Conservation (phyloP, 2,797 vertebrate genomes). For the Fundulus diaphanus region DNA sequence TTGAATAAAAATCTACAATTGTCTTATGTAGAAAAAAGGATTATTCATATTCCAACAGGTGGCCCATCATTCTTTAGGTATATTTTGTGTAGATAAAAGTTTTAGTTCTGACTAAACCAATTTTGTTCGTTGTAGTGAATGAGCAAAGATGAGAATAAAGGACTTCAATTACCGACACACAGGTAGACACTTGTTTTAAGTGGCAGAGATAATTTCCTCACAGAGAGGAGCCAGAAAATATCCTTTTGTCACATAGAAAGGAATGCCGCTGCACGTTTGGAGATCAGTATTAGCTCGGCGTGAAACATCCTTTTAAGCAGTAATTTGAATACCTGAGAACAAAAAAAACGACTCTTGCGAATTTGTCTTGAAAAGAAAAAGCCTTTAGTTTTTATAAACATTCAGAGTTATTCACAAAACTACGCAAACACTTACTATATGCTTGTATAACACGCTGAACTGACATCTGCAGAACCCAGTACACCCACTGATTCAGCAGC, state of each 20-base stretch:
- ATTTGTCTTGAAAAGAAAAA: background rate
- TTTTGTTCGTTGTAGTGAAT: background rate
- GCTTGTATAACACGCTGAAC: background rate
- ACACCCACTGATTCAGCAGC: background rate
- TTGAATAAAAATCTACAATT: background rate
- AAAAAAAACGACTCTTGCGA: background rate
- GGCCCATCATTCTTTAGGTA: background rate
- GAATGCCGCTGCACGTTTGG: conserved; percentile 8
- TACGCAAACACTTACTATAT: background rate
- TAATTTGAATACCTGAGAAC: conserved; percentile 14
- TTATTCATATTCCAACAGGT: conserved; percentile 2
- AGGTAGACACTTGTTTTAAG: conserved; percentile 19
- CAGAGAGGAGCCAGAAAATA: conserved; percentile 28
- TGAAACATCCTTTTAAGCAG: conserved; percentile 6
- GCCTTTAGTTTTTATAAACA: background rate
- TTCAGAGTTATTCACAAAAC: background rate
- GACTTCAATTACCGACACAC: conserved; percentile 8
- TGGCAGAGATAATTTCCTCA: conserved; percentile 15
- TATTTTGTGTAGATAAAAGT: background rate
- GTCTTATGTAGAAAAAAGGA: background rate
- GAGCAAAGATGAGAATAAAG: conserved; percentile 7
- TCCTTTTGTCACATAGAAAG: background rate
- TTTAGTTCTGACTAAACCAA: background rate
- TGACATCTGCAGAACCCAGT: background rate
- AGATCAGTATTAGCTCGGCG: conserved; percentile 18